Evolutionary conservation across 2,113 vertebrate species (phyloP), one percentile per base, ranked within the genome.

Genomic region (Hydrochoerus hydrochaeris): DNA sequence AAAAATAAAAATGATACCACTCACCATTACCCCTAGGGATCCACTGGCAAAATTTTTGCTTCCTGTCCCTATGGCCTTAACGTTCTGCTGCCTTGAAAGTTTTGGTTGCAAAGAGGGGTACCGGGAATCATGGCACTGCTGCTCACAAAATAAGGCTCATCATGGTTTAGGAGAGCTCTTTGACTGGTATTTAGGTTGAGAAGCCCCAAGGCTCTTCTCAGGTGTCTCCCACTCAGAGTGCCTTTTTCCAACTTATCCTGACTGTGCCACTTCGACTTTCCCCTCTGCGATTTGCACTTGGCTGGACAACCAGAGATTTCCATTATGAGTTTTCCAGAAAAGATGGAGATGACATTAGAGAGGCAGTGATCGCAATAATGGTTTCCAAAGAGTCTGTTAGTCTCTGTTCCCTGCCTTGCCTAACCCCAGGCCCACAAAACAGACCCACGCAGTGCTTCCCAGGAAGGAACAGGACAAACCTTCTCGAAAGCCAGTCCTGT

Each of bases 291-390:
- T 32, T 92, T 92, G 54, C 58, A 30, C 63, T 94, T 92, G 83
- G 19, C 24, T 88, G 28, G 13, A 19, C 1, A 13, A 38, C 22
- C 67, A 88, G 78, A 95, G 65, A 75, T 87, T 92, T 84, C 78
- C 16, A 75, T 41, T 73, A 16, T 83, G 67, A 75, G 17, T 95
- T 83, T 73, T 92, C 81, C 44, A 96, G 54, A 88, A 93, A 95
- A 83, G 80, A 81, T 81, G 20, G 65, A 82, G 32, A 75, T 41
- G 44, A 58, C 54, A 24, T 80, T 52, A 88, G 41, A 81, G 67
- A 97, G 41, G 67, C 46, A 52, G 13, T 41, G 32, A 52, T 81
- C 49, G 57, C 71, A 67, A 54, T 85, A 83, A 95, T 78, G 67
- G 88, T 80, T 94, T 75, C 49, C 41, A 83, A 78, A 90, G 26